Conservation (phyloP, 1,140 invertebrate genomes). For the Mya arenaria region DNA sequence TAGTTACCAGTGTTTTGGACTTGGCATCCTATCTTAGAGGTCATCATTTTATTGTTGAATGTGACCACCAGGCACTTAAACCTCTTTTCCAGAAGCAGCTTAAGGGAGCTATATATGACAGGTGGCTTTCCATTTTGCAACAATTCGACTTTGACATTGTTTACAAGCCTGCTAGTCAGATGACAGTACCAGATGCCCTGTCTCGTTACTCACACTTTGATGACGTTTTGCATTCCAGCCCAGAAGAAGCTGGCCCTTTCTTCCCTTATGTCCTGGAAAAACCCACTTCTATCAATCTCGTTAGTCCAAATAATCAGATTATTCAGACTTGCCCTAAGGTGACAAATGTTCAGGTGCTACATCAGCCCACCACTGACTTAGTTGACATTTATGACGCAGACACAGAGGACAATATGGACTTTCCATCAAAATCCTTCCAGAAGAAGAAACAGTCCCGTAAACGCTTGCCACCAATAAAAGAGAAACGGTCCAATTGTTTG, state of each 20-base stretch:
- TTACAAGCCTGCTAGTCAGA: slow-evolving; percentile 47
- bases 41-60: slow-evolving; percentile 48
- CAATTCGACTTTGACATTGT: slow-evolving; percentile 54
- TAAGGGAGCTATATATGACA: slow-evolving; percentile 54
- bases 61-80: slow-evolving; percentile 56
- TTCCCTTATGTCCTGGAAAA: slow-evolving; percentile 55
- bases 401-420: neutral
- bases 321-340: neutral
- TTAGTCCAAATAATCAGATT: neutral
- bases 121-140: slow-evolving; percentile 52
- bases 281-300: neutral
- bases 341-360: neutral
- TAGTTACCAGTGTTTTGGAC: slow-evolving; percentile 54
- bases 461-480: too few relatives aligned
- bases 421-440: too few relatives aligned
- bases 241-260: slow-evolving; percentile 41
- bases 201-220: neutral
- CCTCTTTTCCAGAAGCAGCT: slow-evolving; percentile 48
- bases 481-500: too few relatives aligned
- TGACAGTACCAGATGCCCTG: slow-evolving; percentile 44
- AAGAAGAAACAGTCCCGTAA: too few relatives aligned
- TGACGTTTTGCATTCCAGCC: slow-evolving; percentile 29
- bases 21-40: slow-evolving; percentile 54
- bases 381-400: slow-evolving; percentile 11
- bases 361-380: neutral